Conservation (phyloP, 2,888 invertebrate species). For the Cataglyphis cursor region DNA sequence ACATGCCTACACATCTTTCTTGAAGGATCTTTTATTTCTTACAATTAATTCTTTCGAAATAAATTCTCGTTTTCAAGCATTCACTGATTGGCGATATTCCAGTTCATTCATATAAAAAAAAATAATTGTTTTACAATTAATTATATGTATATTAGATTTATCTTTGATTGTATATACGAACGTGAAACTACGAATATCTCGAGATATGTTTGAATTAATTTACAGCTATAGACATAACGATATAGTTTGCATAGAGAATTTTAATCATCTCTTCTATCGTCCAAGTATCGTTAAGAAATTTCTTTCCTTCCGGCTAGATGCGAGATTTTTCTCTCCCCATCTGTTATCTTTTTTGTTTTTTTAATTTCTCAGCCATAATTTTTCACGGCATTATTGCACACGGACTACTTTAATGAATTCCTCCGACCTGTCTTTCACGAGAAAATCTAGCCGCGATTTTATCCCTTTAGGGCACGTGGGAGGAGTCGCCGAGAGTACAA, state of each 20-base stretch:
- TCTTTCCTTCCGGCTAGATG: slow-evolving; percentile 71
- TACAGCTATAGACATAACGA: background rate
- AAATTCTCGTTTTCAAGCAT: background rate
- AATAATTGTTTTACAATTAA: background rate
- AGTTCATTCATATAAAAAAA: background rate
- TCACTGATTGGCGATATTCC: background rate
- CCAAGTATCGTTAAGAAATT: slow-evolving; percentile 62
- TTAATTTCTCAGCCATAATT: slow-evolving; percentile 78
- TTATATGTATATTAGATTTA: background rate
- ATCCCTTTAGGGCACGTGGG: slow-evolving; percentile 12
- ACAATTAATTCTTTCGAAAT: background rate
- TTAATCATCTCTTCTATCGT: slow-evolving; percentile 70
- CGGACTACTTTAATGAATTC: slow-evolving; percentile 83
- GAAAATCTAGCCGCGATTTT: slow-evolving; percentile 12
- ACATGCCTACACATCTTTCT: background rate
- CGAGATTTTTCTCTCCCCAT: slow-evolving; percentile 18
- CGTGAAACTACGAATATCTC: background rate
- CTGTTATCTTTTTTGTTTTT: slow-evolving; percentile 35
- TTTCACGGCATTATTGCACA: slow-evolving; percentile 76
- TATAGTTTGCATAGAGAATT: slow-evolving; percentile 70
- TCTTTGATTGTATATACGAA: background rate
- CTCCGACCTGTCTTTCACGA: slow-evolving; percentile 27
- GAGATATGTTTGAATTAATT: slow-evolving; percentile 13
- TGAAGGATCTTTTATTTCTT: background rate
- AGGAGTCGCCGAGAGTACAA: background rate